Conservation (phyloP, 2,113 vertebrate genomes). For the Mellivora capensis region DNA sequence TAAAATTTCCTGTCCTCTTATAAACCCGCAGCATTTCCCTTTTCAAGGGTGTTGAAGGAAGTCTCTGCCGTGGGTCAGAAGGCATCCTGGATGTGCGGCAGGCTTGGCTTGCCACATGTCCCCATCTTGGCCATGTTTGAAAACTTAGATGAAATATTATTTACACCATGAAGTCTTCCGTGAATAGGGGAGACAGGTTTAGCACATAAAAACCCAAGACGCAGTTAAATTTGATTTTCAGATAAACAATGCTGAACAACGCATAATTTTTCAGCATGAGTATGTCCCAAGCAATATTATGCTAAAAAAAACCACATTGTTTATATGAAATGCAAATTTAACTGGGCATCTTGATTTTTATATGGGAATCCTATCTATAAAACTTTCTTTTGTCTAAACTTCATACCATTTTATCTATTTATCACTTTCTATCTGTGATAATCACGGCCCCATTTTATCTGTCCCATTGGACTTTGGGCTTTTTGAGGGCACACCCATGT, state of each 20-base stretch:
- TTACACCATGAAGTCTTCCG: background rate
- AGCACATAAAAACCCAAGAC: background rate
- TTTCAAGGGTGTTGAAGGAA: no score
- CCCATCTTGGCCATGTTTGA: background rate
- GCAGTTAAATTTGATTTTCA: background rate
- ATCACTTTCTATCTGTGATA: background rate
- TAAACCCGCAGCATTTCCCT: background rate
- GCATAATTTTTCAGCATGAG: background rate
- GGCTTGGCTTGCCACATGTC: accelerated
- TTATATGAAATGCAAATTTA: background rate
- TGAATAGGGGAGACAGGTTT: background rate
- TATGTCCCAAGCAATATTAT: background rate
- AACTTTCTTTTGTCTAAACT: background rate
- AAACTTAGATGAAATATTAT: background rate
- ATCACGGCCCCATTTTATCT: background rate
- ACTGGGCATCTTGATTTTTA: background rate
- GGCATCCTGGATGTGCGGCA: accelerated
- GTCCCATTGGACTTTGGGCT: background rate
- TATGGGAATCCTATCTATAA: background rate
- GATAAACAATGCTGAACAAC: background rate
- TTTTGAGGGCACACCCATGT: background rate
- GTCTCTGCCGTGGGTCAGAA: background rate
- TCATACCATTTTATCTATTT: background rate
- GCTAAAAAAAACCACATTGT: background rate
- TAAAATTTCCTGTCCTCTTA: background rate